Conservation (phyloP, 2,888 invertebrate species). For the Ametastegia equiseti region DNA sequence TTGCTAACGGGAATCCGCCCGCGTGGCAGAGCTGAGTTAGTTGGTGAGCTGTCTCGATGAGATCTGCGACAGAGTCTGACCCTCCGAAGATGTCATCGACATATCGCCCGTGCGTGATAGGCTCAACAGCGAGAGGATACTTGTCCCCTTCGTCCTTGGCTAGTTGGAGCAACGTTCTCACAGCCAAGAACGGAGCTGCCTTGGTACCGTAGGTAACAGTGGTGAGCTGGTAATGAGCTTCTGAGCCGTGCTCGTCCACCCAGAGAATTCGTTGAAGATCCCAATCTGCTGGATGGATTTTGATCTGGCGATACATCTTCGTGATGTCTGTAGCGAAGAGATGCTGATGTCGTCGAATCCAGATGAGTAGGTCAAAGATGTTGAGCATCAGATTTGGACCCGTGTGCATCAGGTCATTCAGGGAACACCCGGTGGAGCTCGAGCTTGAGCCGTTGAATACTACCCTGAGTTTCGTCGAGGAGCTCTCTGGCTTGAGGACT, state of each 20-base stretch:
- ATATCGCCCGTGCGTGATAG: conserved; percentile 48
- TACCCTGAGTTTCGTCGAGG: conserved; percentile 17
- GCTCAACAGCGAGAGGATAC: conserved; percentile 47
- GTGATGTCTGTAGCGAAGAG: conserved; percentile 25
- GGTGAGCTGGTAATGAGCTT: conserved; percentile 42
- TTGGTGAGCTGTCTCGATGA: conserved; percentile 41
- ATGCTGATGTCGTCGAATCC: background rate
- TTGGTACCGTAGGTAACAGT: conserved; percentile 48
- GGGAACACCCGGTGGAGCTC: background rate
- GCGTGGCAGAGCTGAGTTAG: conserved; percentile 41
- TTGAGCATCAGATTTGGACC: conserved; percentile 48
- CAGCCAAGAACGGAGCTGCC: conserved; percentile 50
- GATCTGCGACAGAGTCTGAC: conserved; percentile 22
- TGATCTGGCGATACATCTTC: conserved; percentile 40
- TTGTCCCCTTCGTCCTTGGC: conserved; percentile 38
- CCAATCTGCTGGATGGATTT: conserved; percentile 31
- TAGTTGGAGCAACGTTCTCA: conserved; percentile 30
- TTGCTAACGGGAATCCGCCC: conserved; percentile 49
- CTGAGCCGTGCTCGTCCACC: background rate
- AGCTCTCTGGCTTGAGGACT: conserved; percentile 31
- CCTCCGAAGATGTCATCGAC: conserved; percentile 56
- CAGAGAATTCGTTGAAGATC: conserved; percentile 47
- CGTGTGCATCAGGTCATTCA: conserved; percentile 48
- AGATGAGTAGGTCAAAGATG: conserved; percentile 29
- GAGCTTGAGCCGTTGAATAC: conserved; percentile 50